Base-by-base conservation (phyloP, 2,797 vertebrate genomes). In the Mormyrops attenuatus region DNA sequence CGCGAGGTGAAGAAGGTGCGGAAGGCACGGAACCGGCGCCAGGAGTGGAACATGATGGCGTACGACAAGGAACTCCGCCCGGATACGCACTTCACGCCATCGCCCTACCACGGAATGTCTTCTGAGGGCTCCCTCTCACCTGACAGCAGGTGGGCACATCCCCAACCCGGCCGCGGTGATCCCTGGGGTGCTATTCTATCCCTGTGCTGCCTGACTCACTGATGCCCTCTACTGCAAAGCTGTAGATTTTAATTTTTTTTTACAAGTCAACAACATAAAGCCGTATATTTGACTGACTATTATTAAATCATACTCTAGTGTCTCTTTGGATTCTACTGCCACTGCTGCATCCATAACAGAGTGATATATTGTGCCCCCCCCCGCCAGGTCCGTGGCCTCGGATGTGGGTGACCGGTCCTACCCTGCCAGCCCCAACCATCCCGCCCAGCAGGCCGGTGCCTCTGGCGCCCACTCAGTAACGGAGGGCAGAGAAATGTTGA, bases 21-120 rank as follows among this genome's bases (percentile, higher is more conserved):
- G 89, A 98, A 98, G 93, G 97, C 95, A 3, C 95, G 96, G 53
- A 98, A 97, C 94, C 96, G 97, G 77, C 95, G 97, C 66, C 96
- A 97, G 85, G 96, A 97, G 93, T 98, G 97, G 97, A 98, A 97
- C 94, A 96, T 97, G 96, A 97, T 98, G 97, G 97, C 97, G 0
- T 96, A 97, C 50, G 97, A 98, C 93, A 98, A 97, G 92, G 97
- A 98, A 91, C 96, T 98, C 34, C 96, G 97, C 5, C 97, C 98
- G 0, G 97, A 98, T 93, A 96, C 96, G 92, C 95, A 92, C 89
- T 96, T 97, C 93, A 96, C 97, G 5, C 96, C 97, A 91, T 96
- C 94, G 90, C 96, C 97, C 89, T 95, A 95, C 90, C 95, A 96
- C 89, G 96, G 96, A 89, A 95, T 94, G 0, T 97, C 97, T 1